Evolutionary conservation across 2,888 invertebrate genomes (phyloP), one percentile per base, ranked within the genome.

Genomic region (Melanargia galathea): DNA sequence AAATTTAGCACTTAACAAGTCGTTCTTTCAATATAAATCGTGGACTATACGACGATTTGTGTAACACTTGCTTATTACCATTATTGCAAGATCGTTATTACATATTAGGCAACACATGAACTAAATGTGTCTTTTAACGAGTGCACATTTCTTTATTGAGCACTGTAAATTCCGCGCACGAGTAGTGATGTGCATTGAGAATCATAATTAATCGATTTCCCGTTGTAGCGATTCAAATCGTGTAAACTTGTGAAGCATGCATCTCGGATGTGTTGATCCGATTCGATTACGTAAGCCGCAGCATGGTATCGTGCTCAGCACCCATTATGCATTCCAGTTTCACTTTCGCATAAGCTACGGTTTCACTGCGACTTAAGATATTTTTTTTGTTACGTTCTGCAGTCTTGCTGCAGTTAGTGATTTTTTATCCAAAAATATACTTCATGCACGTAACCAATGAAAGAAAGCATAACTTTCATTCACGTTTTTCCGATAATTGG

Each of bases 281-380:
- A 65, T 67, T 71, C 75, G 80, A 76, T 84, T 86, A 80, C 80
- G 78, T 79, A 86, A 89, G 59, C 49, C 70, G 75, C 71, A 79
- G 80, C 84, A 80, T 83, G 82, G 80, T 77, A 68, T 71, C 72
- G 79, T 78, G 71, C 69, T 70, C 69, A 71, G 68, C 76, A 76
- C 74, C 76, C 75, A 76, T 77, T 75, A 76, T 70, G 71, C 71
- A 80, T 81, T 77, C 71, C 74, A 80, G 86, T 89, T 89, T 90
- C 90, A 90, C 90, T 90, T 90, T 90, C 83, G 77, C 78, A 79
- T 85, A 83, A 86, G 81, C 83, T 87, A 87, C 81, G 77, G 80
- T 85, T 86, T 82, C 74, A 69, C 70, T 68, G 77, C 71, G 71
- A 73, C 73, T 74, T 77, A 66, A 55, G 58, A 48, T 35, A 61